Percentiles rank a stretch among this genome's conserved stretches.
phyloP scores from a whole-genome alignment of 2,113 vertebrate species.

The Origma solitaria region DNA sequence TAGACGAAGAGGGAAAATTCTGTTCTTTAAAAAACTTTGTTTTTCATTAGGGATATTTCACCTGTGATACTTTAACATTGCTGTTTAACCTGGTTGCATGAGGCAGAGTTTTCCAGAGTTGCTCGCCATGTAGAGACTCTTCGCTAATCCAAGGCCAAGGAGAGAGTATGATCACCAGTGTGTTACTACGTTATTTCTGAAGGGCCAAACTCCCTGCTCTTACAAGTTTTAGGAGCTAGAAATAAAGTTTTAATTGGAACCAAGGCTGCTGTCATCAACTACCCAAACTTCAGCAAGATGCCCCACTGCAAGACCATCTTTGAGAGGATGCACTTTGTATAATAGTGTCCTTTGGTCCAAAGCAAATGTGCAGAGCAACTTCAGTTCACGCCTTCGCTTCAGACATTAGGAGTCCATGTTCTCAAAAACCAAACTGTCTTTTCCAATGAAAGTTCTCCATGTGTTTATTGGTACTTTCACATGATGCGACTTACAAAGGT shows the following conservation, averaged over 20 bases:
- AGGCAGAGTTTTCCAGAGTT: background rate
- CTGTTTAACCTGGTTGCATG: background rate
- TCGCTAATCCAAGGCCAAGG: background rate
- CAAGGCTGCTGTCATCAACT: background rate
- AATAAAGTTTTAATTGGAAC: background rate
- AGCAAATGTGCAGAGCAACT: background rate
- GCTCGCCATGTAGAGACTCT: background rate
- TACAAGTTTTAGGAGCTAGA: background rate
- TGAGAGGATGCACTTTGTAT: background rate
- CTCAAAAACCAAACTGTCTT: background rate
- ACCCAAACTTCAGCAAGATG: background rate
- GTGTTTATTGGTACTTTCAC: background rate
- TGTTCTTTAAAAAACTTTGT: background rate
- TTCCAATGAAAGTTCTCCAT: background rate
- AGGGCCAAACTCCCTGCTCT: background rate
- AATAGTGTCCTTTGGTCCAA: background rate
- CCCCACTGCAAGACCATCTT: background rate
- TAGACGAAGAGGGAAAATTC: background rate
- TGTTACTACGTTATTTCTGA: background rate
- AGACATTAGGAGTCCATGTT: background rate
- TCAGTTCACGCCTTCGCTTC: background rate
- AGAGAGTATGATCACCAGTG: background rate
- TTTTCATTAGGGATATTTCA: background rate
- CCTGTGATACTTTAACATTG: background rate
- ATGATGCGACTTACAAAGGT: background rate